Conservation (phyloP, 2,888 invertebrate genomes). For the Aelia acuminata region DNA sequence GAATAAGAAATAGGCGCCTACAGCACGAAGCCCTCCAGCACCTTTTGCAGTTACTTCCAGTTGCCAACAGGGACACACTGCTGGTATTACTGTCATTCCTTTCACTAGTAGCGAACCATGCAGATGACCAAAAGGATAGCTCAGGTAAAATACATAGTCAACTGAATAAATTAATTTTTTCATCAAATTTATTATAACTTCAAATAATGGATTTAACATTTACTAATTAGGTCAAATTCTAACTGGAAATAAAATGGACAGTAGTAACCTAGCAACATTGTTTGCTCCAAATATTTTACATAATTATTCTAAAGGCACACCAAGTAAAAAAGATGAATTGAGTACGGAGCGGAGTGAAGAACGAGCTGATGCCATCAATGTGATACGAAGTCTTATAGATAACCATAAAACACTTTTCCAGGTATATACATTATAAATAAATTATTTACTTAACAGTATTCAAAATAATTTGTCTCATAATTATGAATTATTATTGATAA, state of each 20-base stretch:
- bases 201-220: neutral
- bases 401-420: constrained; percentile 80
- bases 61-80: constrained; percentile 91
- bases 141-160: constrained; percentile 67
- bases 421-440: constrained; percentile 68
- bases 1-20: constrained; percentile 70
- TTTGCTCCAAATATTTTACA: constrained; percentile 96
- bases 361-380: constrained; percentile 90
- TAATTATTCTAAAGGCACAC: constrained; percentile 70
- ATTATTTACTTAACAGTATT: neutral
- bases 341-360: constrained; percentile 82
- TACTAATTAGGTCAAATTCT: constrained; percentile 72
- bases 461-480: neutral
- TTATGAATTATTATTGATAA: too few relatives aligned
- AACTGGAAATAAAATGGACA: constrained; percentile 94
- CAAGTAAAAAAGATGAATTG: constrained; percentile 71
- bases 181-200: neutral
- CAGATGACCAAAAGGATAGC: constrained; percentile 76
- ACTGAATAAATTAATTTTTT: neutral
- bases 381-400: constrained; percentile 84
- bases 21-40: constrained; percentile 88
- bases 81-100: constrained; percentile 87
- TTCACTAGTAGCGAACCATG: constrained; percentile 80
- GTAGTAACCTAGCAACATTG: constrained; percentile 90
- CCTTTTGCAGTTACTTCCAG: constrained; percentile 87